These are phyloP conservation scores for Pterostichus madidus DNA, from an alignment of 2,888 invertebrate species.

Conservation along the genomic window DNA sequence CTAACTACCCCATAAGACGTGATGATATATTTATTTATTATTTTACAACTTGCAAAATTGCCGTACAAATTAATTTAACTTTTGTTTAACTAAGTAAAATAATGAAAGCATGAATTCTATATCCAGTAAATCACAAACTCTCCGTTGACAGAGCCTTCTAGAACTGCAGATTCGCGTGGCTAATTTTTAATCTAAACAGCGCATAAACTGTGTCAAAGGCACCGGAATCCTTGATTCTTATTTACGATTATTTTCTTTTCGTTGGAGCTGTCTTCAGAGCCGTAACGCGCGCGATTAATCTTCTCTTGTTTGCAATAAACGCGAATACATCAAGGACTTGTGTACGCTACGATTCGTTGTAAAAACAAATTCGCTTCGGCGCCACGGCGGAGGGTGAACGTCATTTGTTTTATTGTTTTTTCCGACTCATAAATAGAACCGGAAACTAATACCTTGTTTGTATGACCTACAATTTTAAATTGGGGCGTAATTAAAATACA, in stretches of 20 bases:
- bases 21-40: too few relatives aligned
- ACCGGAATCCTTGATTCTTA: background rate
- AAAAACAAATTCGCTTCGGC: too few relatives aligned
- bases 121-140: too few relatives aligned
- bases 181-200: constrained; percentile 20
- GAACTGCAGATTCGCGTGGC: background rate
- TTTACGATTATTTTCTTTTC: constrained; percentile 4
- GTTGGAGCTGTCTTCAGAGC: background rate
- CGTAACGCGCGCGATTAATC: constrained; percentile 3
- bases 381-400: too few relatives aligned
- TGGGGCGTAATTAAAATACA: too few relatives aligned
- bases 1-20: too few relatives aligned
- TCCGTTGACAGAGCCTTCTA: background rate
- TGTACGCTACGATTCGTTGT: background rate
- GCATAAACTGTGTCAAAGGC: constrained; percentile 8
- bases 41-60: too few relatives aligned
- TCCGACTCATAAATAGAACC: background rate
- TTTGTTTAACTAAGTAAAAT: too few relatives aligned
- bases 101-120: too few relatives aligned
- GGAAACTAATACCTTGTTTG: constrained; percentile 13
- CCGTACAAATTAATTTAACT: too few relatives aligned
- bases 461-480: background rate
- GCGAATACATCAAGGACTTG: constrained; percentile 9
- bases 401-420: constrained; percentile 10
- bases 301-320: constrained; percentile 25